These are phyloP conservation scores for Amphipoea oculea DNA, from an alignment of 2,888 invertebrate genomes.

Conservation along the genomic window DNA sequence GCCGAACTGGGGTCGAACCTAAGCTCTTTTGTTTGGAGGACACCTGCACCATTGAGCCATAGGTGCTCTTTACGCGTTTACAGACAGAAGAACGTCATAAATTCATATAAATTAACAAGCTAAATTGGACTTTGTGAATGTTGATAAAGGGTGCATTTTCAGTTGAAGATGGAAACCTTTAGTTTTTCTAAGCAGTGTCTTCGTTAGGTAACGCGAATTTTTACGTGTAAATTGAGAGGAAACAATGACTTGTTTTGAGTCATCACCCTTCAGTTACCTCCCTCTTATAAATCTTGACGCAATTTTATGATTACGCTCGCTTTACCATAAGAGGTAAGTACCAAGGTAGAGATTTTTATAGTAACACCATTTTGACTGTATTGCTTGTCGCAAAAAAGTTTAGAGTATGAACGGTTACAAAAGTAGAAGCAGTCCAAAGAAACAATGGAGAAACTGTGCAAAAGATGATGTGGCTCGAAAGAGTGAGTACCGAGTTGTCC, in stretches of 20 bases:
- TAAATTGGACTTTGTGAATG: constrained; percentile 26
- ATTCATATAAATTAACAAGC: neutral
- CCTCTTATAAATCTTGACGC: constrained; percentile 39
- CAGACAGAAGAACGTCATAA: constrained; percentile 77
- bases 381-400: neutral
- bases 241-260: constrained; percentile 74
- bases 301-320: constrained; percentile 29
- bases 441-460: too few species aligned
- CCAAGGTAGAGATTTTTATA: neutral
- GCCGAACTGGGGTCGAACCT: constrained; percentile 81
- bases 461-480: too few species aligned
- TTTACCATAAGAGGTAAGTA: neutral
- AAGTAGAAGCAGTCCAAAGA: neutral
- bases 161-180: constrained; percentile 10
- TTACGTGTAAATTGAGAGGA: constrained; percentile 77
- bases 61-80: constrained; percentile 83
- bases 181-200: constrained; percentile 70
- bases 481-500: too few species aligned
- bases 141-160: constrained; percentile 41
- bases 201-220: constrained; percentile 78
- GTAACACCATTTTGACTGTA: neutral
- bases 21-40: constrained; percentile 85
- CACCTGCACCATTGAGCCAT: constrained; percentile 87
- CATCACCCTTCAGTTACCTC: constrained; percentile 59
- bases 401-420: neutral